Evolutionary conservation across 2,113 vertebrate species (phyloP).

Genomic region (Maccullochella peelii): DNA sequence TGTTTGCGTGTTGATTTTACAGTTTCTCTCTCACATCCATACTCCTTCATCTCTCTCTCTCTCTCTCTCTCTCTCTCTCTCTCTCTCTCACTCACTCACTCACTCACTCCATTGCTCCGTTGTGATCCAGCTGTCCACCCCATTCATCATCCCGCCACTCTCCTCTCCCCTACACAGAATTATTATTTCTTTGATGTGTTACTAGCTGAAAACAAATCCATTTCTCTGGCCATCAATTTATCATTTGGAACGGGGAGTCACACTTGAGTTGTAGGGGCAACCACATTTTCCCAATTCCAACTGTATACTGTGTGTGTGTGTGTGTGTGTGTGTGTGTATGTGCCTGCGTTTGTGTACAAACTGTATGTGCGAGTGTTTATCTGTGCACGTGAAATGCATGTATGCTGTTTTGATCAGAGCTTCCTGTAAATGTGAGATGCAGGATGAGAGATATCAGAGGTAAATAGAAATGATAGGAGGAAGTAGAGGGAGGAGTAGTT

Average conservation of each 20-base stretch:
- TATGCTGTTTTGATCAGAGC: slow-evolving; percentile 40
- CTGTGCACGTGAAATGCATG: slow-evolving; percentile 18
- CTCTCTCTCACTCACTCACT: slow-evolving; percentile 57
- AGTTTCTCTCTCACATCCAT: slow-evolving; percentile 38
- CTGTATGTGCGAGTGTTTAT: slow-evolving; percentile 5
- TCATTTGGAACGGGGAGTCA: slow-evolving; percentile 85
- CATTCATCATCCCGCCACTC: slow-evolving; percentile 86
- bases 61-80: slow-evolving; percentile 9
- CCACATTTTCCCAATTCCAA: slow-evolving; percentile 60
- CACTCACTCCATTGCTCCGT: slow-evolving; percentile 81
- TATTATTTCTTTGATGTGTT: slow-evolving; percentile 88
- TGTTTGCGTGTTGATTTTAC: slow-evolving; percentile 77
- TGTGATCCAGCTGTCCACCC: slow-evolving; percentile 84
- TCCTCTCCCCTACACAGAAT: slow-evolving; percentile 83
- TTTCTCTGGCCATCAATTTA: slow-evolving; percentile 87
- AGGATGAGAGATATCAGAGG: slow-evolving; percentile 54
- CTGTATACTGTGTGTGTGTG: slow-evolving; percentile 13
- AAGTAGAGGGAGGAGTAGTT: slow-evolving; percentile 49
- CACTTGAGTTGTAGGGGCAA: slow-evolving; percentile 83
- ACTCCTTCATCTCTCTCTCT: slow-evolving; percentile 34
- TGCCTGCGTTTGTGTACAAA: background rate
- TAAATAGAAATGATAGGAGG: slow-evolving; percentile 53
- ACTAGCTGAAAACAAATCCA: slow-evolving; percentile 89
- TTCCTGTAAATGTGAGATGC: slow-evolving; percentile 30
- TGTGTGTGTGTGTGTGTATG: background rate